Base-by-base conservation (phyloP, 2,888 invertebrate species). In the Zaprionus bogoriensis region DNA sequence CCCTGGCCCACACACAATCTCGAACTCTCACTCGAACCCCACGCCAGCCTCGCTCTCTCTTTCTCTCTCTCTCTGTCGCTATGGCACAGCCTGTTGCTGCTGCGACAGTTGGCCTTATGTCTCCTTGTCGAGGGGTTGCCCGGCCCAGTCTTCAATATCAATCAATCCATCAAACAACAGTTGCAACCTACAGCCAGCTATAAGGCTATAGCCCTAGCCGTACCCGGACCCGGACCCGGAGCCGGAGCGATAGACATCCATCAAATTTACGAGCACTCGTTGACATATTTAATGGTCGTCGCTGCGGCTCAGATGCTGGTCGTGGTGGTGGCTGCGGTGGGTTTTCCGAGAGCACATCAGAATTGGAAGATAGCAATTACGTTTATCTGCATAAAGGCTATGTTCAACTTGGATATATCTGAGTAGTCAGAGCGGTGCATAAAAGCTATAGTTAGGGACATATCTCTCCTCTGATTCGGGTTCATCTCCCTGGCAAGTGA, bases 101-200 rank as follows among this genome's bases (percentile, higher is more conserved):
- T 41, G 55, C 39, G 66, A 53, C 67, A 59, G 67, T 66, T 66
- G 58, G 64, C 39, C 45, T 17, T 19, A 23, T 52, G 20, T 10
- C 19, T 4, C n/a, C 39, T 10, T 25, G 27, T 53, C 23, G 27
- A 45, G 64, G n/a, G 62, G 57, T 54, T 36, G 45, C 17, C 38
- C 45, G 19, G 58, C 38, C 47, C 14, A 9, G n/a, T n/a, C n/a
- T n/a, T n/a, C n/a, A 41, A 67, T 59, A 77, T 78, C 76, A 81
- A 81, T 81, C 82, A 67, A 74, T 67, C 45, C 54, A 73, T 81
- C 71, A 70, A 38, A 46, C 41, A 30, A 48, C 19, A 46, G 38
- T 52, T 17, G 64, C 50, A 52, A 19, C 12, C 17, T 9, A 0
- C 3, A 27, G 27, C 9, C 3, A 27, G 27, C 2, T 6, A 5